Evolutionary conservation across 2,797 vertebrate genomes (phyloP).

Genomic region (Poecile montanus): DNA sequence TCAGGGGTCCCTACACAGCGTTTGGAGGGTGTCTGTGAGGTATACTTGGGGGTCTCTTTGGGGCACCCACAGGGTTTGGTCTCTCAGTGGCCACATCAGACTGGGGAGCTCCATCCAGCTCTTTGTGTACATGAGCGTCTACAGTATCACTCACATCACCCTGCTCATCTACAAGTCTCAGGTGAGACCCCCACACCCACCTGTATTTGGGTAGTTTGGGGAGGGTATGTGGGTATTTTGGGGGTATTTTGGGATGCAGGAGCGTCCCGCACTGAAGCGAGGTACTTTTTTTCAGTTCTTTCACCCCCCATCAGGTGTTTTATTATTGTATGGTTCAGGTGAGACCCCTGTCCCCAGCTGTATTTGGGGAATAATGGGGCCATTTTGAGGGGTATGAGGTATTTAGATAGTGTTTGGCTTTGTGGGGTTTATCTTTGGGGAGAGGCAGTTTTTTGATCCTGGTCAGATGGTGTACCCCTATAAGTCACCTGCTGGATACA

Average conservation of each 20-base stretch:
- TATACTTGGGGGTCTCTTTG: neutral
- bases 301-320: neutral
- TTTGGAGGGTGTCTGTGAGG: neutral
- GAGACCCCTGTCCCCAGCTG: neutral
- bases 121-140: constrained; percentile 91
- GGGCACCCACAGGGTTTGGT: neutral
- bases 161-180: neutral
- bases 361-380: neutral
- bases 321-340: neutral
- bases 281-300: neutral
- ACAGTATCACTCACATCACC: constrained; percentile 66
- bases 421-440: neutral
- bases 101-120: constrained; percentile 84
- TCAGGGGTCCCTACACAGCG: neutral
- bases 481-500: neutral
- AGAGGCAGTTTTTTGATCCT: neutral
- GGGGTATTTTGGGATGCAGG: neutral
- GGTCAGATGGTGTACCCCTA: neutral
- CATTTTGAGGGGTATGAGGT: neutral
- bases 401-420: neutral
- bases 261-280: neutral
- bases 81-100: constrained; percentile 87
- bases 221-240: neutral
- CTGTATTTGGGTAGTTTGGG: neutral
- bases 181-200: neutral